These are phyloP conservation scores for Catharus minimus DNA, from an alignment of 2,113 vertebrate species.

Conservation along the genomic window DNA sequence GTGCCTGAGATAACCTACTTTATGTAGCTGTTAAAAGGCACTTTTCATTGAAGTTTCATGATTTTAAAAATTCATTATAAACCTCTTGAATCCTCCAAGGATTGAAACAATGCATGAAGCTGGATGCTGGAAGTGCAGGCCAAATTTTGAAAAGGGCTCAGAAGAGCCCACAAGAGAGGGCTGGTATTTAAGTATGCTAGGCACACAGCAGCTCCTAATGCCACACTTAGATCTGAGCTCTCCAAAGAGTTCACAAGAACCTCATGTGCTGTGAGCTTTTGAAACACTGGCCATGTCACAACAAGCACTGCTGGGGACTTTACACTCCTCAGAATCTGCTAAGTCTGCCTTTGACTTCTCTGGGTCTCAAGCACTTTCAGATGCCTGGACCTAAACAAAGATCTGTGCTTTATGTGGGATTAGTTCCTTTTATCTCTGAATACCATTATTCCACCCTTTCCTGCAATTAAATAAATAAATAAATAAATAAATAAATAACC, in stretches of 20 bases:
- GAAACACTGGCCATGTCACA: constrained; percentile 30
- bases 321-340: constrained; percentile 5
- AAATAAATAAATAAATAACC: background rate
- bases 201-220: constrained; percentile 43
- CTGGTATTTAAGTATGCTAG: constrained; percentile 34
- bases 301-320: constrained; percentile 19
- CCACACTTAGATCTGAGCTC: constrained; percentile 28
- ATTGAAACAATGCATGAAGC: constrained; percentile 38
- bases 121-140: constrained; percentile 7
- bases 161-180: background rate
- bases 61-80: constrained; percentile 60
- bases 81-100: constrained; percentile 52
- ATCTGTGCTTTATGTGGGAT: background rate
- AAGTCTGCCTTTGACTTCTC: constrained; percentile 49
- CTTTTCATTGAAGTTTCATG: constrained; percentile 54
- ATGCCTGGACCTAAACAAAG: constrained; percentile 1
- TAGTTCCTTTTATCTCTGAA: background rate
- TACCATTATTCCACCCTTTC: background rate
- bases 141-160: constrained; percentile 25
- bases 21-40: constrained; percentile 48
- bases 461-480: background rate
- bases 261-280: constrained; percentile 7
- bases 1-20: constrained; percentile 64
- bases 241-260: constrained; percentile 50
- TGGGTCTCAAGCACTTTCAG: background rate